A percentile compares a stretch with the other conserved stretches of the same genome.
Evolutionary conservation across 2,888 invertebrate species (phyloP).

Genomic region (Meiosimyza platycephala): DNA sequence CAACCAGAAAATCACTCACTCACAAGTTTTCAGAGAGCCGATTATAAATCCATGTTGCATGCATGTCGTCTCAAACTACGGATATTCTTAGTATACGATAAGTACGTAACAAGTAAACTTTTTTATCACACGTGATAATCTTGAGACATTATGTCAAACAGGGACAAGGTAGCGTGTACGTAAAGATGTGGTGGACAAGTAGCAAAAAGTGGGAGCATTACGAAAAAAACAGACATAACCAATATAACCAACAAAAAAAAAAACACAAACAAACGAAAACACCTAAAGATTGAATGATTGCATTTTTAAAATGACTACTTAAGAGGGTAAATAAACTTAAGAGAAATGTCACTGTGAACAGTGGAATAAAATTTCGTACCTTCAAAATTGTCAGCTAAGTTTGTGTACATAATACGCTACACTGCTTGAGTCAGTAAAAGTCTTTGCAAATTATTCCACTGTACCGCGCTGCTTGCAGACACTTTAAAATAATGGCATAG

Average conservation of each 20-base stretch:
- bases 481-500: too few relatives aligned
- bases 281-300: slow-evolving; percentile 34
- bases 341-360: slow-evolving; percentile 10
- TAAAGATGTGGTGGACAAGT: slow-evolving; percentile 29
- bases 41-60: slow-evolving; percentile 27
- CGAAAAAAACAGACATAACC: slow-evolving; percentile 1
- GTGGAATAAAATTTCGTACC: neutral
- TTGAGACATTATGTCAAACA: slow-evolving; percentile 65
- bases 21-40: neutral
- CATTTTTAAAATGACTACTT: slow-evolving; percentile 35
- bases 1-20: slow-evolving; percentile 24
- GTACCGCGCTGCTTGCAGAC: too few relatives aligned
- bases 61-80: slow-evolving; percentile 6
- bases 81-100: slow-evolving; percentile 13
- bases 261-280: slow-evolving; percentile 12
- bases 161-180: slow-evolving; percentile 56
- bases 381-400: too few relatives aligned
- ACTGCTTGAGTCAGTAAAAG: too few relatives aligned
- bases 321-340: slow-evolving; percentile 29
- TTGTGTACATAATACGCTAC: too few relatives aligned
- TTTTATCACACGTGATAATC: slow-evolving; percentile 64
- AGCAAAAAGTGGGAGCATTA: slow-evolving; percentile 5
- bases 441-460: neutral
- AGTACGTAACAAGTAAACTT: slow-evolving; percentile 40
- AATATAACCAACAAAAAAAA: neutral